Evolutionary conservation across 2,888 invertebrate genomes (phyloP).

Genomic region (Darwinula stevensoni): DNA sequence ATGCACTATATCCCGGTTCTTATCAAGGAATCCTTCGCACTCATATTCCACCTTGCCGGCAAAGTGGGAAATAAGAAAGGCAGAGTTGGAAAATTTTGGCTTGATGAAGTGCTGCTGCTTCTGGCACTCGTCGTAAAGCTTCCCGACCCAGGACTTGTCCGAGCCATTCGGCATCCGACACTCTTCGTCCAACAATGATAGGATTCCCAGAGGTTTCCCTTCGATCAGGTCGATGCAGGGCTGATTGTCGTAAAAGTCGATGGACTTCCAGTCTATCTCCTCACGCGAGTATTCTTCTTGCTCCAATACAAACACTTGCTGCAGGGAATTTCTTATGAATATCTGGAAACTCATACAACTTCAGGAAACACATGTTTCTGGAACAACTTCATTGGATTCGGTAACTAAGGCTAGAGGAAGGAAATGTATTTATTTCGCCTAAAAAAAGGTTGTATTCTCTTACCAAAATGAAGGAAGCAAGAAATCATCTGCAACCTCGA

Average conservation of each 20-base stretch:
- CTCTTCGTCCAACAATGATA: constrained; percentile 87
- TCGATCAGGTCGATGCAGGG: constrained; percentile 97
- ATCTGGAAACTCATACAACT: too few relatives aligned
- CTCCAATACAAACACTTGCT: constrained; percentile 90
- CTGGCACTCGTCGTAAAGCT: constrained; percentile 53
- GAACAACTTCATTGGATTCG: too few relatives aligned
- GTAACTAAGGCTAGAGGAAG: too few relatives aligned
- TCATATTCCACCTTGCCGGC: constrained; percentile 86
- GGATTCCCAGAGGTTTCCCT: constrained; percentile 60
- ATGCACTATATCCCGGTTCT: constrained; percentile 83
- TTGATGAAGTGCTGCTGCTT: constrained; percentile 60
- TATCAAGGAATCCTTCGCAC: constrained; percentile 73
- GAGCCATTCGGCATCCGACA: constrained; percentile 85
- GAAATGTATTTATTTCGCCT: too few relatives aligned
- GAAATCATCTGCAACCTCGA: too few relatives aligned
- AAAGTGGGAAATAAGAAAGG: constrained; percentile 80
- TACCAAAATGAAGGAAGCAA: too few relatives aligned
- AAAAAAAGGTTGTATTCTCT: too few relatives aligned
- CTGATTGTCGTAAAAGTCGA: constrained; percentile 96
- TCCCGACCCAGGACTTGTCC: constrained; percentile 69
- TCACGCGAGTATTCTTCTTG: constrained; percentile 95
- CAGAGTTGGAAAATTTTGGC: constrained; percentile 42
- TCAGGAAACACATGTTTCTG: too few relatives aligned
- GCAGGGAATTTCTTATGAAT: constrained; percentile 12
- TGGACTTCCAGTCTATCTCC: constrained; percentile 90